Percentiles rank a stretch among this genome's conserved stretches.
phyloP scores from a whole-genome alignment of 2,797 vertebrate genomes.

The Staurois parvus region DNA sequence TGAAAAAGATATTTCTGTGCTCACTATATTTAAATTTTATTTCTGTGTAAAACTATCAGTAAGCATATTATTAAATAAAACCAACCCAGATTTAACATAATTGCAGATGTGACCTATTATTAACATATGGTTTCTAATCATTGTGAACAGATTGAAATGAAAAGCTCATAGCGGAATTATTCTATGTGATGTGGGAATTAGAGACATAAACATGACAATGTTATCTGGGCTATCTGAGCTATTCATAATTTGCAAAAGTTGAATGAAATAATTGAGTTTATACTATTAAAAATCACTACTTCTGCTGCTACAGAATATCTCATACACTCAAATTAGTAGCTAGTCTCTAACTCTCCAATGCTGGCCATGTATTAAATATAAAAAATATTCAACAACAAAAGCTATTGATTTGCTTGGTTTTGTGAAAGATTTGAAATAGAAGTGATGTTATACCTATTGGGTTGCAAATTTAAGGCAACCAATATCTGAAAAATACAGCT shows the following conservation, averaged over 20 bases:
- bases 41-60: background rate
- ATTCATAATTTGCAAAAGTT: slow-evolving; percentile 25
- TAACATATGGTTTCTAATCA: slow-evolving; percentile 46
- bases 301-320: background rate
- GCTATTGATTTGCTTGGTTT: too few relatives aligned
- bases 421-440: too few relatives aligned
- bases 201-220: slow-evolving; percentile 6
- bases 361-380: background rate
- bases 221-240: background rate
- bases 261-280: slow-evolving; percentile 7
- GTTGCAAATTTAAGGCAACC: too few relatives aligned
- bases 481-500: too few relatives aligned
- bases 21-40: background rate
- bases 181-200: slow-evolving; percentile 30
- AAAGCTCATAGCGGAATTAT: background rate
- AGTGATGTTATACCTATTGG: too few relatives aligned
- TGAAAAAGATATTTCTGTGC: background rate
- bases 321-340: background rate
- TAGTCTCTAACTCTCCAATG: background rate
- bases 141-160: slow-evolving; percentile 42
- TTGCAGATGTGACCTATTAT: slow-evolving; percentile 48
- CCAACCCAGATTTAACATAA: background rate
- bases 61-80: slow-evolving; percentile 10
- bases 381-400: background rate
- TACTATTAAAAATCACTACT: background rate